Evolutionary conservation across 1,140 invertebrate genomes (phyloP).

Genomic region (Proctacanthus coquilletti): DNA sequence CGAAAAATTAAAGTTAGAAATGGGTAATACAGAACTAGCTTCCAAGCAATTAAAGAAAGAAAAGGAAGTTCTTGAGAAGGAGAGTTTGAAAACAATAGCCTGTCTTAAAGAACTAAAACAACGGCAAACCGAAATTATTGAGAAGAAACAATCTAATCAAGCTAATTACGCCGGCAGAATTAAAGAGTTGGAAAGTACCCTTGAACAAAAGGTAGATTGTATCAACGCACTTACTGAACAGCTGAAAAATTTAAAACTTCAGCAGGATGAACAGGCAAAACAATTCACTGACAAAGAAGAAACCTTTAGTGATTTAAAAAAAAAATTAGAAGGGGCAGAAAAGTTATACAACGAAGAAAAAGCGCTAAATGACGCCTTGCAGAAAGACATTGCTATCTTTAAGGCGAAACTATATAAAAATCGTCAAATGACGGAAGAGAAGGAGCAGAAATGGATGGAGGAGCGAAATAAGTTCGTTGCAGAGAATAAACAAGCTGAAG

Average conservation of each 20-base stretch:
- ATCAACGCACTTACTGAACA: neutral
- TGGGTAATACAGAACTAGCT: no score
- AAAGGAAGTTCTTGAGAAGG: no score
- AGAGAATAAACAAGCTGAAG: constrained; percentile 12
- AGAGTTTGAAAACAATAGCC: neutral
- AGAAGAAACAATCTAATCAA: neutral
- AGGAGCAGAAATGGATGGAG: constrained; percentile 3
- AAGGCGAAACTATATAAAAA: constrained; percentile 4
- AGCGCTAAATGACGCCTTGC: constrained; percentile 1
- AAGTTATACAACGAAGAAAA: neutral
- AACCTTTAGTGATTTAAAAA: no score
- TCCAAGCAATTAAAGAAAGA: no score
- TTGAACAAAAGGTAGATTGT: no score
- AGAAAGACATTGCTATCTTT: constrained; percentile 3
- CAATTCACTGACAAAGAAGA: neutral
- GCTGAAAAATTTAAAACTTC: neutral
- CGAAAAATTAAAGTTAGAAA: no score
- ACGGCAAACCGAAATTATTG: neutral
- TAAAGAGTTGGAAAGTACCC: no score
- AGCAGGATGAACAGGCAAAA: neutral
- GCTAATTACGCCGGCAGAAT: neutral
- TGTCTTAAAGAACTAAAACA: neutral
- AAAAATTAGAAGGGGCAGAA: constrained; percentile 1
- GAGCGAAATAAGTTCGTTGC: constrained; percentile 8
- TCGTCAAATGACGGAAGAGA: constrained; percentile 1